Conservation (phyloP, 64 coral and sea anemone genomes). For the Porites lutea region DNA sequence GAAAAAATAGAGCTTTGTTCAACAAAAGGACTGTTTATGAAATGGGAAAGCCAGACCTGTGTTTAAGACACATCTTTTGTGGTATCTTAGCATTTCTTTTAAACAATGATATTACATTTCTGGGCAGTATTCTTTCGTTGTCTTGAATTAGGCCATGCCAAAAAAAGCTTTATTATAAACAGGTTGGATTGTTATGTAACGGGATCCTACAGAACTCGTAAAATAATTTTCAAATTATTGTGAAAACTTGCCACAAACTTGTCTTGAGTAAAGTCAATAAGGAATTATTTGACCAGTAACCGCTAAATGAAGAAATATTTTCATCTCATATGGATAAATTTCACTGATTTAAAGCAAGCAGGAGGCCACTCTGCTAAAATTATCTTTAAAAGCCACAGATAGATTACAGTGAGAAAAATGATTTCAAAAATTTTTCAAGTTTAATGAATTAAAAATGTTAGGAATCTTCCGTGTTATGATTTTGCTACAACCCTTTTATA, state of each 20-base stretch:
- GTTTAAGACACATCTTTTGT: constrained; percentile 41
- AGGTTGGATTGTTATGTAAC: constrained; percentile 16
- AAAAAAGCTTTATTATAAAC: constrained; percentile 46
- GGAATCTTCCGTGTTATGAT: not conserved
- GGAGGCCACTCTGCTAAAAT: not conserved
- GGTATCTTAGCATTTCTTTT: not conserved
- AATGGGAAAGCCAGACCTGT: not conserved
- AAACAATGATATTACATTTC: constrained; percentile 46
- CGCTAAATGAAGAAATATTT: constrained; percentile 1
- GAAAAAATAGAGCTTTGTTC: not conserved
- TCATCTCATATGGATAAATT: constrained; percentile 12
- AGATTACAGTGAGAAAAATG: constrained; percentile 26
- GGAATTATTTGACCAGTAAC: not conserved
- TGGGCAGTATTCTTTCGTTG: not conserved
- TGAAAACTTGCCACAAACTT: not conserved
- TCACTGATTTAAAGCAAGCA: constrained; percentile 16
- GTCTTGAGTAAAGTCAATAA: not conserved
- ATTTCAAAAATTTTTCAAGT: constrained; percentile 5
- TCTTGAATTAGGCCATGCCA: constrained; percentile 16
- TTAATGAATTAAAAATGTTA: not conserved
- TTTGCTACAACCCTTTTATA: not conserved
- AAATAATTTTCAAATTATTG: not conserved
- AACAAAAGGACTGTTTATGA: not conserved
- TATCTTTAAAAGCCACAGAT: constrained; percentile 42
- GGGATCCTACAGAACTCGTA: not conserved